These are phyloP conservation scores for Palythoa caribaeorum DNA, from an alignment of 92 coral and sea anemone species.

Conservation along the genomic window DNA sequence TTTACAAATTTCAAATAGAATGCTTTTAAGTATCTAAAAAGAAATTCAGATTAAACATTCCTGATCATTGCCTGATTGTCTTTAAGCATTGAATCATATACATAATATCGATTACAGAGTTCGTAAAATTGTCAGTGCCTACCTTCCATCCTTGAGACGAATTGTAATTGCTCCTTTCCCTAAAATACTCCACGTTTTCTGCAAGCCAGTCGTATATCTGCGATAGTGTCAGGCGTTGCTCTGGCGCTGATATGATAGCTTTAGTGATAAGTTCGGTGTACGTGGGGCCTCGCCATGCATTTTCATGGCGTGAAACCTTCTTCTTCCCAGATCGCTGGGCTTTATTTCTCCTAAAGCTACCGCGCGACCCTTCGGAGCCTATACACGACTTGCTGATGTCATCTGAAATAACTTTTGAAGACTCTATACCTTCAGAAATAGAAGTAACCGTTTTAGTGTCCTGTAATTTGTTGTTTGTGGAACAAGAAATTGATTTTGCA, in stretches of 20 bases:
- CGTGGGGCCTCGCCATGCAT: constrained; percentile 52
- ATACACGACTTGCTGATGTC: constrained; percentile 3
- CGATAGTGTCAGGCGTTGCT: constrained; percentile 41
- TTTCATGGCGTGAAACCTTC: constrained; percentile 36
- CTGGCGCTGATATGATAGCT: constrained; percentile 41
- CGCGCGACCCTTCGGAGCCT: constrained; percentile 27
- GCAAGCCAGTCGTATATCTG: constrained; percentile 52
- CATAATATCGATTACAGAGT: too few relatives aligned
- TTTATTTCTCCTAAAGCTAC: neutral
- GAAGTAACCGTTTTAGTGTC: neutral
- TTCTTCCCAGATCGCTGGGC: constrained; percentile 27
- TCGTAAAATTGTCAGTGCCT: neutral
- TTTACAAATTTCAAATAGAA: too few relatives aligned
- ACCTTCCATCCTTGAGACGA: constrained; percentile 51
- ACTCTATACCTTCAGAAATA: neutral
- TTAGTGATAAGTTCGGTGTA: constrained; percentile 43
- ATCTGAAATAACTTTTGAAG: neutral
- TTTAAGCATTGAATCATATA: too few relatives aligned
- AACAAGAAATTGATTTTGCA: neutral
- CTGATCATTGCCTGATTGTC: too few relatives aligned
- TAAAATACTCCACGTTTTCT: constrained; percentile 47
- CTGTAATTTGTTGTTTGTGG: constrained; percentile 9
- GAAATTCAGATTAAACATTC: too few relatives aligned
- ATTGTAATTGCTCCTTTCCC: constrained; percentile 39
- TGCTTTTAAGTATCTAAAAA: too few relatives aligned